Evolutionary conservation across 92 coral and sea anemone species (phyloP).

Genomic region (Parazoanthus darwini): DNA sequence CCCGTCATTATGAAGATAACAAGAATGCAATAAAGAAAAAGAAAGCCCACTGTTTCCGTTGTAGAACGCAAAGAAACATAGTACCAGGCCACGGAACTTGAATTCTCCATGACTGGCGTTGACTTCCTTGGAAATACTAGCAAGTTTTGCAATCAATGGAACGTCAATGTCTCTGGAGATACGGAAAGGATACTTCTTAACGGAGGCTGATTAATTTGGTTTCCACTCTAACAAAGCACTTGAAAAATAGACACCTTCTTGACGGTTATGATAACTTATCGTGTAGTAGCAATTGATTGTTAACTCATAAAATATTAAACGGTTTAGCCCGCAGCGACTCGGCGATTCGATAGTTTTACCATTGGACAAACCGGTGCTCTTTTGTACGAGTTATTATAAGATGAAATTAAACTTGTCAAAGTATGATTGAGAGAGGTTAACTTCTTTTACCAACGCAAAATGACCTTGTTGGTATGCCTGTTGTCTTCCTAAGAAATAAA

Average conservation of each 20-base stretch:
- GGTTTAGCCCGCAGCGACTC: background rate
- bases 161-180: background rate
- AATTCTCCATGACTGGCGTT: background rate
- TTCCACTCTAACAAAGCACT: conserved; percentile 6
- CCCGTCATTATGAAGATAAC: conserved; percentile 59
- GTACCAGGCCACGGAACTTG: conserved; percentile 20
- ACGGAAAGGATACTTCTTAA: background rate
- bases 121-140: too few species aligned
- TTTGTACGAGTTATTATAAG: background rate
- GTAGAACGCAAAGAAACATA: conserved; percentile 49
- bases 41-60: conserved; percentile 54
- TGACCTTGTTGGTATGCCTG: background rate
- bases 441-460: background rate
- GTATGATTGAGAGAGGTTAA: background rate
- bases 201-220: background rate
- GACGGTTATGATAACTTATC: conserved; percentile 22
- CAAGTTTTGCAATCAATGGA: background rate
- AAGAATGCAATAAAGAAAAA: conserved; percentile 55
- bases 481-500: background rate
- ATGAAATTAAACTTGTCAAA: background rate
- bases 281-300: conserved; percentile 9
- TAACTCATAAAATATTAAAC: conserved; percentile 26
- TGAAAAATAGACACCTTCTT: conserved; percentile 13
- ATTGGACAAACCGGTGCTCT: background rate
- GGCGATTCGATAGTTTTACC: conserved; percentile 13